Conservation (phyloP, 2,797 vertebrate species). For the Cryptoprocta ferox region DNA sequence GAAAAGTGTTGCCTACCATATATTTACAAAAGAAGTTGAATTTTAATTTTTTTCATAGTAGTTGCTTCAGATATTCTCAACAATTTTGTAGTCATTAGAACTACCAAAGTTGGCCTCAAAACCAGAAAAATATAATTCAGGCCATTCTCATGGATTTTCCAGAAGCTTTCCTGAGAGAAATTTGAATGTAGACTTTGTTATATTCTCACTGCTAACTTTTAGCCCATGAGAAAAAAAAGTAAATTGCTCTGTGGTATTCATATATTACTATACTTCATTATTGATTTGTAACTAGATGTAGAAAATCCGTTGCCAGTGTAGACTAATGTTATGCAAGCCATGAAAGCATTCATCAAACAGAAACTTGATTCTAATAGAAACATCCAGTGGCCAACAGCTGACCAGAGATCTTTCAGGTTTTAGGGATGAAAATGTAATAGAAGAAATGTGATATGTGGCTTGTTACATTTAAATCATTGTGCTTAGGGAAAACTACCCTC, state of each 20-base stretch:
- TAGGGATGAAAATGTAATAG: background rate
- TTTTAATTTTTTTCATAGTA: background rate
- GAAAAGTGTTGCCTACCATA: background rate
- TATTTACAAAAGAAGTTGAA: background rate
- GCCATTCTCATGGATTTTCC: background rate
- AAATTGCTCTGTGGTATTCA: background rate
- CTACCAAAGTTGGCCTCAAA: background rate
- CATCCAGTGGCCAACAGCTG: background rate
- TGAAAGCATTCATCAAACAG: background rate
- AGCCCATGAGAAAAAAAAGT: background rate
- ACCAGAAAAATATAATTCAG: background rate
- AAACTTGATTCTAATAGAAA: background rate
- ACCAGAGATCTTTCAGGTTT: background rate
- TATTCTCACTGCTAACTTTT: background rate
- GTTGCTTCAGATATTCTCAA: background rate
- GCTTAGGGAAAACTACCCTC: background rate
- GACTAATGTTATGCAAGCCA: background rate
- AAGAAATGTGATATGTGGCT: background rate
- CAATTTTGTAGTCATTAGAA: background rate
- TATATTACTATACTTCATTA: background rate
- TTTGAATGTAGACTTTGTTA: background rate
- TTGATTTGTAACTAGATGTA: background rate
- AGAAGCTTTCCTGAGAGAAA: background rate
- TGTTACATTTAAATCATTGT: background rate
- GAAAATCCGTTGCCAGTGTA: background rate